Conservation (phyloP, 1,140 invertebrate genomes). For the Ditylenchus dipsaci region DNA sequence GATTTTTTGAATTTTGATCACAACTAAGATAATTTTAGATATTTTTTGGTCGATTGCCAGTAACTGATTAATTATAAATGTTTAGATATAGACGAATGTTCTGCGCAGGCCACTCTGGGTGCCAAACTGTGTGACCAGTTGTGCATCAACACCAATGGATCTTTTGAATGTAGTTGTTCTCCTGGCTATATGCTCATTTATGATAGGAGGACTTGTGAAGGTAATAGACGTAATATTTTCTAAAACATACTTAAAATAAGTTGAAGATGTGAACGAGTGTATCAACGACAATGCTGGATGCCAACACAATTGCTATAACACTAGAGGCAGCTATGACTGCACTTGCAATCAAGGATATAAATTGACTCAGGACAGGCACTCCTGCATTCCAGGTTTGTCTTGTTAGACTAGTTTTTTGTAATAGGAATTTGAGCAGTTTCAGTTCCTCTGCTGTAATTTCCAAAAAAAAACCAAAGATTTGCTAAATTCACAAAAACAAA, state of each 20-base stretch:
- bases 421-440: no score
- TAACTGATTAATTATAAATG: no score
- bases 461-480: no score
- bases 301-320: conserved; percentile 70
- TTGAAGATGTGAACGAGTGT: conserved; percentile 51
- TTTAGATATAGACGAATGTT: conserved; percentile 11
- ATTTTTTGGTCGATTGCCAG: no score
- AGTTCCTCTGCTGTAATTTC: no score
- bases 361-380: conserved; percentile 48
- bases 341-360: conserved; percentile 66
- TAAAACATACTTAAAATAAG: background rate
- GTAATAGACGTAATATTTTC: conserved; percentile 44
- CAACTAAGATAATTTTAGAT: no score
- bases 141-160: conserved; percentile 60
- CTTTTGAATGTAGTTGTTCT: conserved; percentile 60
- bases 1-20: no score
- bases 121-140: conserved; percentile 57
- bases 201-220: conserved; percentile 58
- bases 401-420: background rate
- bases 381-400: conserved; percentile 27
- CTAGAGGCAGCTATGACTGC: conserved; percentile 81
- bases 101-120: background rate
- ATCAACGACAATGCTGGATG: conserved; percentile 17
- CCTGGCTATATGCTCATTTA: conserved; percentile 56
- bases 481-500: no score